These are phyloP conservation scores for Cyclura pinguis DNA, from an alignment of 2,797 vertebrate species.

Conservation along the genomic window DNA sequence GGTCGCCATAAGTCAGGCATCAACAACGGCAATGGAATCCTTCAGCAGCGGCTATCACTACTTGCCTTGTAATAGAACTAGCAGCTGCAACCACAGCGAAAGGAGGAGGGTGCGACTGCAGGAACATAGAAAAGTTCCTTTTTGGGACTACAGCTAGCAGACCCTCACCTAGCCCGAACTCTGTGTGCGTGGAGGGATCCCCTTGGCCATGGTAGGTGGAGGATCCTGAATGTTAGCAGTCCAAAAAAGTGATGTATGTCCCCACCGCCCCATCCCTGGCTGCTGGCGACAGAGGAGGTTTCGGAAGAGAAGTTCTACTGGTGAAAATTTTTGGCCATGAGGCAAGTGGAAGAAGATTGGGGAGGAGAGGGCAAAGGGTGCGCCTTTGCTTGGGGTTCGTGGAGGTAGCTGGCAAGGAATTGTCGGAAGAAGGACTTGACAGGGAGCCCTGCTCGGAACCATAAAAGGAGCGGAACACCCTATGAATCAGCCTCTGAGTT, in stretches of 20 bases:
- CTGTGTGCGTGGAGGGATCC: no score
- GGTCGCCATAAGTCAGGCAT: neutral
- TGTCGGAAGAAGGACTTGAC: neutral
- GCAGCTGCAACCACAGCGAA: neutral
- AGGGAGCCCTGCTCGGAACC: no score
- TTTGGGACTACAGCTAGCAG: neutral
- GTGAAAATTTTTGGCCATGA: no score
- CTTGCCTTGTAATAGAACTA: neutral
- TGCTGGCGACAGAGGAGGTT: neutral
- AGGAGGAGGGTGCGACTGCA: neutral
- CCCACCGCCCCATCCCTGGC: neutral
- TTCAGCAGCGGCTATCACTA: neutral
- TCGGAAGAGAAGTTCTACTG: neutral
- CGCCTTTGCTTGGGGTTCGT: neutral
- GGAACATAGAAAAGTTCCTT: neutral
- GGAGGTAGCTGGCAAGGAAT: neutral
- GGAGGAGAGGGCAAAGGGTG: neutral
- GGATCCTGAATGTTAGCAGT: neutral
- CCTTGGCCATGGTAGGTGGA: neutral
- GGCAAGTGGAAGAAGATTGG: no score
- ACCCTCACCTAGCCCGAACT: neutral
- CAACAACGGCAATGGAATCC: neutral
- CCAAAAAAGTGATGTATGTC: neutral
- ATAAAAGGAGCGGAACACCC: no score
- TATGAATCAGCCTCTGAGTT: neutral